A percentile compares a stretch with the other conserved stretches of the same genome.
Evolutionary conservation across 2,113 vertebrate genomes (phyloP).

Genomic region (Xiphias gladius): DNA sequence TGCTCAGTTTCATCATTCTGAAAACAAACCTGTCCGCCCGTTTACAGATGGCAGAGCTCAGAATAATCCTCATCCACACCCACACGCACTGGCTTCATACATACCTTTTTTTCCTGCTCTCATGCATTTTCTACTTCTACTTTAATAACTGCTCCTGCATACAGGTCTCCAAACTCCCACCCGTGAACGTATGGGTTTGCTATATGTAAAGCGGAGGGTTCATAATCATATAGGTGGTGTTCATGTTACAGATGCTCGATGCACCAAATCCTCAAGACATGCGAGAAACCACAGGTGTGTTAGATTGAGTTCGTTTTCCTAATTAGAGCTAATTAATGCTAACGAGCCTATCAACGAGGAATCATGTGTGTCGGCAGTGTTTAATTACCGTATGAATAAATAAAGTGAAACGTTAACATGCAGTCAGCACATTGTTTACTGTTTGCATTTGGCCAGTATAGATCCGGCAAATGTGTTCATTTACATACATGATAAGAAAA

Average conservation of each 20-base stretch:
- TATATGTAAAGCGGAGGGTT: not conserved
- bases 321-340: slow-evolving; percentile 76
- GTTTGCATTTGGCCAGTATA: slow-evolving; percentile 67
- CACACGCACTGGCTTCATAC: slow-evolving; percentile 52
- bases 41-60: slow-evolving; percentile 68
- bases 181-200: slow-evolving; percentile 1
- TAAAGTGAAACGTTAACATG: slow-evolving; percentile 75
- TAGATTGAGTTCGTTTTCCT: slow-evolving; percentile 54
- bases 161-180: slow-evolving; percentile 52
- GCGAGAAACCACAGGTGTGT: slow-evolving; percentile 64
- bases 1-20: slow-evolving; percentile 48
- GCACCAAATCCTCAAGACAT: not conserved
- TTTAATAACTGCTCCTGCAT: slow-evolving; percentile 48
- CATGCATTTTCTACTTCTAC: slow-evolving; percentile 36
- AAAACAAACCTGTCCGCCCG: slow-evolving; percentile 70
- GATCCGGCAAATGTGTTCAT: slow-evolving; percentile 68
- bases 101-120: not conserved
- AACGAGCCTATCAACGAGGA: slow-evolving; percentile 71
- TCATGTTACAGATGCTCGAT: slow-evolving; percentile 6
- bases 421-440: slow-evolving; percentile 76
- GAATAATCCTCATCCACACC: slow-evolving; percentile 69
- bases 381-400: slow-evolving; percentile 79
- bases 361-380: slow-evolving; percentile 75
- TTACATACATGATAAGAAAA: slow-evolving; percentile 80
- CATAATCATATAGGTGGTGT: not conserved